These are phyloP conservation scores for Temnopleurus reevesii DNA, from an alignment of 53 echinoderm and acorn worm genomes.

Conservation along the genomic window DNA sequence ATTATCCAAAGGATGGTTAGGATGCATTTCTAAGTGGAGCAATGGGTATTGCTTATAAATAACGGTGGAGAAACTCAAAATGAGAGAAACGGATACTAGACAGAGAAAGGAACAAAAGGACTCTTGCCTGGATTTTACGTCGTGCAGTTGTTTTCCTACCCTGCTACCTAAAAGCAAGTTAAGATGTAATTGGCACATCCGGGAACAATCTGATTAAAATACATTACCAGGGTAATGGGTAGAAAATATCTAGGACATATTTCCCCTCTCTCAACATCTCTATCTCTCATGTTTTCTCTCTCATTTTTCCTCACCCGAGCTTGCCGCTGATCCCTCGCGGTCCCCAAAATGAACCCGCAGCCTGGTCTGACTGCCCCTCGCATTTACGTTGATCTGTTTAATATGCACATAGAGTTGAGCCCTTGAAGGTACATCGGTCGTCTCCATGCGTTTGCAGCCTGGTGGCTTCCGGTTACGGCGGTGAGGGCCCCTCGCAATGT, in stretches of 20 bases:
- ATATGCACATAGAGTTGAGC: conserved; percentile 39
- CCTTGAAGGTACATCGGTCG: background rate
- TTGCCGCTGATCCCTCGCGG: background rate
- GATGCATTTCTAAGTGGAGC: conserved; percentile 34
- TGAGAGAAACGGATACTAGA: background rate
- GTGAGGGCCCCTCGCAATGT: conserved; percentile 18
- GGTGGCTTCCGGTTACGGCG: conserved; percentile 37
- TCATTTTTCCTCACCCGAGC: background rate
- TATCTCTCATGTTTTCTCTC: background rate
- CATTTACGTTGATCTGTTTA: conserved; percentile 5
- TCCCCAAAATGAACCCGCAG: background rate
- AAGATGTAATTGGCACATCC: conserved; percentile 56
- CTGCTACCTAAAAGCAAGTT: conserved; percentile 36
- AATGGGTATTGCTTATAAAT: conserved; percentile 4
- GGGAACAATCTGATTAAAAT: conserved; percentile 53
- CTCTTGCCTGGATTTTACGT: conserved; percentile 13
- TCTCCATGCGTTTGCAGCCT: conserved; percentile 18
- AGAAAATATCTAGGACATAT: conserved; percentile 51
- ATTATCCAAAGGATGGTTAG: background rate
- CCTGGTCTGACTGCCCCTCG: conserved; percentile 5
- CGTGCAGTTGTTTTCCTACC: background rate
- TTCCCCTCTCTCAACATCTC: background rate
- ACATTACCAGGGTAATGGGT: conserved; percentile 31
- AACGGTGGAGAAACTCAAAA: background rate
- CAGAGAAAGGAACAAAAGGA: background rate